These are phyloP conservation scores for Muscicapa adusta DNA, from an alignment of 2,113 vertebrate species.

Conservation along the genomic window DNA sequence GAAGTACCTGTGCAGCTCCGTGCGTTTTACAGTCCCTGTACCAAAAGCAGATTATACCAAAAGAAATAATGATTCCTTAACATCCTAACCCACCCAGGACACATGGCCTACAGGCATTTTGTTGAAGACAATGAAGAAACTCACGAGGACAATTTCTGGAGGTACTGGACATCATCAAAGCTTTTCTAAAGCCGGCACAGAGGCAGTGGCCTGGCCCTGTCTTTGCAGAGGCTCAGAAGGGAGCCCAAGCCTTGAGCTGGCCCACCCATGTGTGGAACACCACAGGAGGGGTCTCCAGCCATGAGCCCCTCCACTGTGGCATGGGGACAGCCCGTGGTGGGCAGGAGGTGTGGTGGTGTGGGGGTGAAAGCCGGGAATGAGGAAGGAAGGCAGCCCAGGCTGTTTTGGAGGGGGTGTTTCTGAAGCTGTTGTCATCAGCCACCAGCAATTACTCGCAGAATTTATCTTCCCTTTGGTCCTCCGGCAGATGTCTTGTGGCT, in stretches of 20 bases:
- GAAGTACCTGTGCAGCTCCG: background rate
- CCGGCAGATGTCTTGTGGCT: constrained; percentile 19
- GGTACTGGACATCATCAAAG: background rate
- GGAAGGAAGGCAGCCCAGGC: background rate
- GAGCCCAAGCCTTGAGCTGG: accelerated
- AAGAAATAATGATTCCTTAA: background rate
- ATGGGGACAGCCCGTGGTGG: accelerated
- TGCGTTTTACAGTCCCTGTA: background rate
- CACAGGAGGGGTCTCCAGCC: accelerated
- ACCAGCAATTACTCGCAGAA: background rate
- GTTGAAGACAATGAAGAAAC: background rate
- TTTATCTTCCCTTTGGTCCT: background rate
- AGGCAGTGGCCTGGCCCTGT: background rate
- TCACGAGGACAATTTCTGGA: accelerated
- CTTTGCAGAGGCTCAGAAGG: background rate
- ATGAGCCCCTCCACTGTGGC: background rate
- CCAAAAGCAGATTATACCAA: background rate
- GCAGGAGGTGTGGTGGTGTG: background rate
- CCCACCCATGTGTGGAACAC: accelerated
- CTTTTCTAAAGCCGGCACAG: background rate
- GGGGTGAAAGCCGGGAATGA: accelerated
- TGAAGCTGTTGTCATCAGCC: background rate
- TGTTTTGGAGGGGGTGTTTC: background rate
- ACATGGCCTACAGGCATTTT: background rate
- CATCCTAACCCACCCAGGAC: background rate